Evolutionary conservation across 2,888 invertebrate species (phyloP).

Genomic region (Drosophila yooni): DNA sequence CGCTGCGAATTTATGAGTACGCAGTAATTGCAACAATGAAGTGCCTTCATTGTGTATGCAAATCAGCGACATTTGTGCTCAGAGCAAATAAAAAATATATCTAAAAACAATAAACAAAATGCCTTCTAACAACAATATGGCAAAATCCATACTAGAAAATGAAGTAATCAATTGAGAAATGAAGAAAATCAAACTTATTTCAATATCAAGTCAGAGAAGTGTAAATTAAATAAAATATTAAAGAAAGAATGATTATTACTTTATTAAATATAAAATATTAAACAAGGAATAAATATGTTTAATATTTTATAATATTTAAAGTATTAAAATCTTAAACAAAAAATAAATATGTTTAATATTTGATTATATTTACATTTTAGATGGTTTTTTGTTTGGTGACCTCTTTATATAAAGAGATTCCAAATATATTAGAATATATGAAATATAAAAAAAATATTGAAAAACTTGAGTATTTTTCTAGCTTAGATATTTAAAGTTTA

Average conservation of each 20-base stretch:
- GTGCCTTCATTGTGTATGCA: slow-evolving; percentile 27
- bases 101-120: background rate
- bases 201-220: background rate
- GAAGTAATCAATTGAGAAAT: background rate
- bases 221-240: too few species aligned
- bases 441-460: background rate
- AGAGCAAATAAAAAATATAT: background rate
- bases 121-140: background rate
- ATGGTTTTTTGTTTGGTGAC: too few species aligned
- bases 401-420: background rate
- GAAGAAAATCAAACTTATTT: background rate
- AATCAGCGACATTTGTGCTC: slow-evolving; percentile 5
- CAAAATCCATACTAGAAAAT: too few species aligned
- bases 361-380: background rate
- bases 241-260: too few species aligned
- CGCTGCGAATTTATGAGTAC: slow-evolving; percentile 27
- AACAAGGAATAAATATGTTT: too few species aligned
- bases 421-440: fast-evolving
- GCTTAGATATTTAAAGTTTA: background rate
- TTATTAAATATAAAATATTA: too few species aligned
- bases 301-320: too few species aligned
- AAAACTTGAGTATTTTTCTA: background rate
- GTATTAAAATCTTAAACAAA: too few species aligned
- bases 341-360: too few species aligned
- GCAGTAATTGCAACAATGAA: slow-evolving; percentile 50